These are phyloP conservation scores for Etheostoma spectabile DNA, from an alignment of 2,113 vertebrate genomes.

Conservation along the genomic window DNA sequence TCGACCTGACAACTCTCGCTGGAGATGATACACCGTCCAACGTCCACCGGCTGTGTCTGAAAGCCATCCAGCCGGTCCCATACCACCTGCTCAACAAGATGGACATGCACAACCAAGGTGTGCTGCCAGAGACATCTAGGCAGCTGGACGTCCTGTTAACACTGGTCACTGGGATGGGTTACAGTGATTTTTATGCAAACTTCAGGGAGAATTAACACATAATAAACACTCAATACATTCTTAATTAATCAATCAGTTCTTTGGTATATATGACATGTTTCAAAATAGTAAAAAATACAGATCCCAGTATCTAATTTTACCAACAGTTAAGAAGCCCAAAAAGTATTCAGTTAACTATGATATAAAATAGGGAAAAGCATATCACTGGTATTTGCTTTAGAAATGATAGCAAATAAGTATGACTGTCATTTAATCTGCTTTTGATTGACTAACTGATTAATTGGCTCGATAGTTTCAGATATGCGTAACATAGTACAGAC, in stretches of 20 bases:
- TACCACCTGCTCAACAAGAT: constrained; percentile 89
- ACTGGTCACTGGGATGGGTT: no score
- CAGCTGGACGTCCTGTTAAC: background rate
- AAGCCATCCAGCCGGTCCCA: constrained; percentile 91
- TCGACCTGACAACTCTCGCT: constrained; percentile 94
- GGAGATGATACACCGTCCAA: constrained; percentile 94
- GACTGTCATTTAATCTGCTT: background rate
- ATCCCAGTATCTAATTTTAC: background rate
- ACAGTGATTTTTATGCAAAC: background rate
- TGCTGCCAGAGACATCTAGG: background rate
- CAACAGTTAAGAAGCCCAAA: background rate
- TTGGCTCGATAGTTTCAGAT: background rate
- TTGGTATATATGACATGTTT: background rate
- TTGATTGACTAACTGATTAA: background rate
- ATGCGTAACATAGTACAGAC: background rate
- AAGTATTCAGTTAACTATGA: no score
- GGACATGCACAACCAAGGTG: constrained; percentile 92
- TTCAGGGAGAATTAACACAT: background rate
- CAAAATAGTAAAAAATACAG: background rate
- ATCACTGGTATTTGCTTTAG: background rate
- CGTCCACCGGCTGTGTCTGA: constrained; percentile 91
- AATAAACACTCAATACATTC: background rate
- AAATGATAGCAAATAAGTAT: background rate
- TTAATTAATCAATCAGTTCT: background rate
- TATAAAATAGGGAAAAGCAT: background rate